Base-by-base conservation (phyloP, 2,113 vertebrate species). In the Symphodus melops region DNA sequence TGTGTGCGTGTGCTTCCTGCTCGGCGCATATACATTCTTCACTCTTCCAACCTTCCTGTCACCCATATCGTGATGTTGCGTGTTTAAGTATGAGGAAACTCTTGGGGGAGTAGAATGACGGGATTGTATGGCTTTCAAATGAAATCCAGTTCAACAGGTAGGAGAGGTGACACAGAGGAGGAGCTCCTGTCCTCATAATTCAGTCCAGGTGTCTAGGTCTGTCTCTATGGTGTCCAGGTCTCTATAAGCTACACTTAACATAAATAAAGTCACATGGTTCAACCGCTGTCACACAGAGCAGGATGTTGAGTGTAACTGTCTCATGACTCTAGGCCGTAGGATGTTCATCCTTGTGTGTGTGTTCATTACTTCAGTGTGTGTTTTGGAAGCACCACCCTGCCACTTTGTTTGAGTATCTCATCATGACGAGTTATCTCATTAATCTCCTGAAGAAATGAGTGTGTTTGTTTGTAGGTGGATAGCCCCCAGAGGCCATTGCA, bases 281-380 rank as follows among this genome's bases (percentile, higher is more conserved):
- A 58, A 58, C 51, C 37, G 66, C 55, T 48, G 57, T 33, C 11
- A 70, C 37, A 58, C 59, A 81, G 52, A 89, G 87, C 92, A 92
- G 93, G 91, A 94, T 92, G 86, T 51, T 89, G 81, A 81, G 80
- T 88, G 88, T 85, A 82, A 74, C 83, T 85, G 84, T 85, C 84
- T 66, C 68, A 69, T 89, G 90, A 84, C 86, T 88, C 4, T 52
- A 81, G 81, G 77, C 85, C 71, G 90, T 90, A 91, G 91, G 93
- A 94, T 92, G 87, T 92, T 92, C 87, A 92, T 94, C 92, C 92
- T 91, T 89, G 83, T 92, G 88, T 93, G 78, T 88, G 75, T 83
- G 57, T 55, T 67, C 70, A 56, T 67, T 54, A 58, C 57, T 62
- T 69, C 72, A 81, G 56, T 77, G 62, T 85, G 84, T 84, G 46